These are phyloP conservation scores for Nibea coibor DNA, from an alignment of 2,113 vertebrate species.

Conservation along the genomic window DNA sequence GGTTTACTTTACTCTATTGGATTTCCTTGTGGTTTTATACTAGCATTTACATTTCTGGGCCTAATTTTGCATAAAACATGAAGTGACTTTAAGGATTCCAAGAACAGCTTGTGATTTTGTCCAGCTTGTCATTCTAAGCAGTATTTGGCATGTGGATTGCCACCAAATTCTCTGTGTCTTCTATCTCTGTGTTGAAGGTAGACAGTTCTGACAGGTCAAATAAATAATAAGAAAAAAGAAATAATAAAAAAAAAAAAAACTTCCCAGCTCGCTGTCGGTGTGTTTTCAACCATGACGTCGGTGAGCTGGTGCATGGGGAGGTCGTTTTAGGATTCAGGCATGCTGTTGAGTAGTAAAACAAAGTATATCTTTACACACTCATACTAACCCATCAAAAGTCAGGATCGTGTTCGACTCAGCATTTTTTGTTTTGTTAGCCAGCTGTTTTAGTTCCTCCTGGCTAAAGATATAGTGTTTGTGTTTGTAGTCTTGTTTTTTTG, in stretches of 20 bases:
- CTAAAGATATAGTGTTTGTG: too few relatives aligned
- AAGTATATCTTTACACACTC: neutral
- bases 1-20: neutral
- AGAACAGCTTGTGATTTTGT: neutral
- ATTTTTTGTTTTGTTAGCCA: neutral
- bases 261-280: neutral
- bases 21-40: neutral
- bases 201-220: neutral
- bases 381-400: neutral
- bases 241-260: neutral
- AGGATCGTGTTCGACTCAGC: neutral
- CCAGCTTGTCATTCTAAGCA: neutral
- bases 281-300: neutral
- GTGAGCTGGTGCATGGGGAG: too few relatives aligned
- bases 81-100: neutral
- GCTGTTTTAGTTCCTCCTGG: neutral
- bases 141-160: neutral
- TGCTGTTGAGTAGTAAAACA: neutral
- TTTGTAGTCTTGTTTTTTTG: too few relatives aligned
- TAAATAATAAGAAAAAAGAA: too few relatives aligned
- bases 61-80: neutral
- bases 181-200: neutral
- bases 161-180: neutral
- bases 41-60: neutral
- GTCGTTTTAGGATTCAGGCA: neutral